phyloP scores from a whole-genome alignment of 2,888 invertebrate genomes.

The Odontomyia ornata region DNA sequence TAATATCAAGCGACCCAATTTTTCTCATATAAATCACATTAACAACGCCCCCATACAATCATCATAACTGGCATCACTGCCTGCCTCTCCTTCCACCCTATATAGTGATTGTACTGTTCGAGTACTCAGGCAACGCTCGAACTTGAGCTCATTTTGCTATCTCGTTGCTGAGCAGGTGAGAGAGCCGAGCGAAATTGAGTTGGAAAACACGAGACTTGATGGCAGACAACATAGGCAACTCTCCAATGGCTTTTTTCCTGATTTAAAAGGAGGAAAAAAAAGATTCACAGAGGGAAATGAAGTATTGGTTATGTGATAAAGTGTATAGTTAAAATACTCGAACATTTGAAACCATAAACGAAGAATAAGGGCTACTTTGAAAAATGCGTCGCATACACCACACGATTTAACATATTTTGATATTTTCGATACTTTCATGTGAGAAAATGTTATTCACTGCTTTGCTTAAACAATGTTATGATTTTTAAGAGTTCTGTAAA shows the following conservation, averaged over 20 bases:
- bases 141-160: background rate
- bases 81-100: background rate
- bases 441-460: too few species aligned
- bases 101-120: background rate
- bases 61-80: background rate
- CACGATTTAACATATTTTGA: too few species aligned
- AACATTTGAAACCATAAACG: background rate
- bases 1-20: conserved; percentile 50
- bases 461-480: too few species aligned
- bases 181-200: background rate
- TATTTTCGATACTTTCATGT: too few species aligned
- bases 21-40: conserved; percentile 52
- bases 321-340: background rate
- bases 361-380: too few species aligned
- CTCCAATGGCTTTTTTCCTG: background rate
- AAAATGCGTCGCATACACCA: too few species aligned
- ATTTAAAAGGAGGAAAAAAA: conserved; percentile 1
- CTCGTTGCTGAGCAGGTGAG: background rate
- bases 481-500: too few species aligned
- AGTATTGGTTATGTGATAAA: too few species aligned
- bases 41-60: conserved; percentile 46
- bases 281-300: background rate
- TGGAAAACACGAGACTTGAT: too few species aligned
- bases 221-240: background rate
- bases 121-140: conserved; percentile 8